phyloP scores from a whole-genome alignment of 2,113 vertebrate genomes.

The Thunnus maccoyii region DNA sequence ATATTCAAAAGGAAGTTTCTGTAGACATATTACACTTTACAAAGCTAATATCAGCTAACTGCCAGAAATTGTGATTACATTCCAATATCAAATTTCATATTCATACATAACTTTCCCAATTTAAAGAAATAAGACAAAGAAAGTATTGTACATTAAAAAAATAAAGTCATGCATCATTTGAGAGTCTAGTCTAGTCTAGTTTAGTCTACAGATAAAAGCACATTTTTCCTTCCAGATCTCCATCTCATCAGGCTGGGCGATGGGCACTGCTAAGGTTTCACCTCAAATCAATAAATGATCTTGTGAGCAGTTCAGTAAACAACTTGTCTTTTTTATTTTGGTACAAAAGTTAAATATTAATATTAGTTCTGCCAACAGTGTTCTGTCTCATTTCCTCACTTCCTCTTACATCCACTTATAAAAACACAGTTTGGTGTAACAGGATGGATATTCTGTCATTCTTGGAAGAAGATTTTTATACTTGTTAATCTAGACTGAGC shows the following conservation, averaged over 20 bases:
- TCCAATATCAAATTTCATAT: too few relatives aligned
- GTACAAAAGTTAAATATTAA: constrained; percentile 15
- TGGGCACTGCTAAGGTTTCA: constrained; percentile 19
- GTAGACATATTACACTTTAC: too few relatives aligned
- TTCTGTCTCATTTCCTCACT: constrained; percentile 24
- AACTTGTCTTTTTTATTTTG: constrained; percentile 25
- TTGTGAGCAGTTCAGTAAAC: constrained; percentile 24
- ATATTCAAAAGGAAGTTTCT: too few relatives aligned
- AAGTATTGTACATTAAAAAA: too few relatives aligned
- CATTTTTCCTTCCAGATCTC: not conserved
- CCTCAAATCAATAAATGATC: constrained; percentile 27
- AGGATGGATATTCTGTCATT: not conserved
- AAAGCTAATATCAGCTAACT: too few relatives aligned
- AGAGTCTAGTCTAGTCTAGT: too few relatives aligned
- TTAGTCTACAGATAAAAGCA: not conserved
- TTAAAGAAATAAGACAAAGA: too few relatives aligned
- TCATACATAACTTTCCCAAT: too few relatives aligned
- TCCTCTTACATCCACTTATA: constrained; percentile 2
- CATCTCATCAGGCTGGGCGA: constrained; percentile 8
- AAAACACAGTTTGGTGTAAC: not conserved
- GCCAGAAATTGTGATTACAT: too few relatives aligned
- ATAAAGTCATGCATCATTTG: too few relatives aligned
- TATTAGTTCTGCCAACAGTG: constrained; percentile 24
- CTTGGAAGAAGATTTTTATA: not conserved
- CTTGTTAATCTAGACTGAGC: constrained; percentile 21